A percentile compares a stretch with the other conserved stretches of the same genome.
phyloP scores from a whole-genome alignment of 2,113 vertebrate genomes.

The Murina feae region DNA sequence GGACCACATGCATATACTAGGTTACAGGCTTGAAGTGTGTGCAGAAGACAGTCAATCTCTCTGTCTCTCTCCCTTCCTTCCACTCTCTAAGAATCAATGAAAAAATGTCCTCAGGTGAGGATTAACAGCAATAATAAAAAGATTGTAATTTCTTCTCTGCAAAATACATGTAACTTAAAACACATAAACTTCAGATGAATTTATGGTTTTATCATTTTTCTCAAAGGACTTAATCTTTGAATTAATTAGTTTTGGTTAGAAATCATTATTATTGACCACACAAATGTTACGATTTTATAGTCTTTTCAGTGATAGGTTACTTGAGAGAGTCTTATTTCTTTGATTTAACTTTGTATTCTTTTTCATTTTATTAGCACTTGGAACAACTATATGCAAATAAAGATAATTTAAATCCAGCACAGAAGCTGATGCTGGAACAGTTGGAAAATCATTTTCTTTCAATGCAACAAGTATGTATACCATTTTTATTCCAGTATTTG shows the following conservation, averaged over 20 bases:
- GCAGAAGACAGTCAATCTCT: no score
- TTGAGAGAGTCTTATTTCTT: neutral
- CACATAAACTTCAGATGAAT: neutral
- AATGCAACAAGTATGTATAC: constrained; percentile 86
- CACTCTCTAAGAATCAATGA: no score
- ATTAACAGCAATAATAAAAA: no score
- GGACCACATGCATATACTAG: no score
- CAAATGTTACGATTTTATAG: neutral
- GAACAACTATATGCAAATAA: constrained; percentile 91
- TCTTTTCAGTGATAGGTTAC: neutral
- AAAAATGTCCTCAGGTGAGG: no score
- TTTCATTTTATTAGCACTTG: constrained; percentile 82
- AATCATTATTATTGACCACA: neutral
- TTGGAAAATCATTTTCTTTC: constrained; percentile 92
- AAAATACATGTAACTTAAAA: neutral
- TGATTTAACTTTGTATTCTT: neutral
- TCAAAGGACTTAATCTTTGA: neutral
- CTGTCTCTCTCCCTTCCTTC: no score
- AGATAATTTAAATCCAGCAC: constrained; percentile 89
- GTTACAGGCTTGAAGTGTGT: no score
- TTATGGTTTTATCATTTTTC: neutral
- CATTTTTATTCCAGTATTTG: neutral
- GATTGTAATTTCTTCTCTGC: neutral
- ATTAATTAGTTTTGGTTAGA: neutral
- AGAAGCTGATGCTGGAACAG: constrained; percentile 93